phyloP scores from a whole-genome alignment of 1,140 invertebrate genomes.

The Phymorhynchus buccinoides region DNA sequence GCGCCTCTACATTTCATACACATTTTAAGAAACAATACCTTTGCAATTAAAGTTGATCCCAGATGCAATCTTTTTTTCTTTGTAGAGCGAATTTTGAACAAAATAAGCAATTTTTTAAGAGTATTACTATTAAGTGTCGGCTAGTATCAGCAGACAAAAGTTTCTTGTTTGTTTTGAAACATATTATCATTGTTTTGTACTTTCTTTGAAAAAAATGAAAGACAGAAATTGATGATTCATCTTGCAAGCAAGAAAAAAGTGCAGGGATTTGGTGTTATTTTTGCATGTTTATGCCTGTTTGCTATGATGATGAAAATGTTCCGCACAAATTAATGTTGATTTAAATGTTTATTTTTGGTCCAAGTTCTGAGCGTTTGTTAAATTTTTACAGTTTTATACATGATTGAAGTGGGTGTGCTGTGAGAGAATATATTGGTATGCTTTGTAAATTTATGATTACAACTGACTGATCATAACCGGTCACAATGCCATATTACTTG shows the following conservation, averaged over 20 bases:
- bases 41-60: too few relatives aligned
- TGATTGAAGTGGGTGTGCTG: background rate
- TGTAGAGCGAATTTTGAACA: too few relatives aligned
- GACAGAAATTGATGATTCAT: background rate
- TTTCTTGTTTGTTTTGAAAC: too few relatives aligned
- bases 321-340: background rate
- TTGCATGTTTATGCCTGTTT: background rate
- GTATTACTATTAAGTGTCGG: too few relatives aligned
- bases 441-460: background rate
- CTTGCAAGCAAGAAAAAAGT: background rate
- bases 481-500: background rate
- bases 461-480: background rate
- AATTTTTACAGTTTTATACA: background rate
- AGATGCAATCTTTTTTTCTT: too few relatives aligned
- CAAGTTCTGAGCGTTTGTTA: background rate
- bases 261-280: background rate
- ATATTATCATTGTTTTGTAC: background rate
- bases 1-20: too few relatives aligned
- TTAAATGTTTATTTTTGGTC: background rate
- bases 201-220: background rate
- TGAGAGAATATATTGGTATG: too few relatives aligned
- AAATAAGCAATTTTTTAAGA: too few relatives aligned
- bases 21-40: too few relatives aligned
- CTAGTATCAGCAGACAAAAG: too few relatives aligned
- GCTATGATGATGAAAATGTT: background rate